Evolutionary conservation across 2,888 invertebrate genomes (phyloP).

Genomic region (Siphlonurus alternatus): DNA sequence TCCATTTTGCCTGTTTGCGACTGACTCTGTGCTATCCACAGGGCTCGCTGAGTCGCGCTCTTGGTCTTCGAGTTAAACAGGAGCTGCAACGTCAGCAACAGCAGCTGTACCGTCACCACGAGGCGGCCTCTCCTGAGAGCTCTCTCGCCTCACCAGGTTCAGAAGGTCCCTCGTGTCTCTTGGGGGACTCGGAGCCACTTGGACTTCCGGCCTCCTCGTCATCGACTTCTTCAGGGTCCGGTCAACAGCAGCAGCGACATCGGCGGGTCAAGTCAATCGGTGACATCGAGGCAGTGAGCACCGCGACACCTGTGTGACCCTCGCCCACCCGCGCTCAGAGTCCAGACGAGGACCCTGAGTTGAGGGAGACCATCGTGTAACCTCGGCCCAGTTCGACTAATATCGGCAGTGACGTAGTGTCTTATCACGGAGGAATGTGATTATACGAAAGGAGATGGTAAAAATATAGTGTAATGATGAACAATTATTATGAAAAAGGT

Average conservation of each 20-base stretch:
- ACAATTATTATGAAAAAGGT: too few species aligned
- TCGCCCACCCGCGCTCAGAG: neutral
- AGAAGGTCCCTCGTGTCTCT: neutral
- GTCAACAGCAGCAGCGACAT: conserved; percentile 14
- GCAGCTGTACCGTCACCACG: conserved; percentile 25
- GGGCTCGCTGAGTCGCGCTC: conserved; percentile 57
- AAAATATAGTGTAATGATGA: too few species aligned
- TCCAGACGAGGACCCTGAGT: neutral
- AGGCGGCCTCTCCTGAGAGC: conserved; percentile 5
- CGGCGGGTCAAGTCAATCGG: conserved; percentile 56
- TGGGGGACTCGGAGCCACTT: neutral
- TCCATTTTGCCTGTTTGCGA: too few species aligned
- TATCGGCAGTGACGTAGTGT: too few species aligned
- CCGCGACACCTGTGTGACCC: conserved; percentile 26
- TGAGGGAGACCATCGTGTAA: neutral
- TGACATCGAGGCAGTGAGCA: conserved; percentile 45
- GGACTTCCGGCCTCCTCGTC: conserved; percentile 3
- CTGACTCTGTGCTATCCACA: too few species aligned
- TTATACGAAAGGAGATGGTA: too few species aligned
- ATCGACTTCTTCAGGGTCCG: conserved; percentile 18
- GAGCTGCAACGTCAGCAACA: conserved; percentile 29
- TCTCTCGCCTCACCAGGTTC: neutral
- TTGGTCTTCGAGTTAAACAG: conserved; percentile 34
- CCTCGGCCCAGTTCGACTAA: too few species aligned
- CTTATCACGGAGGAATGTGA: too few species aligned